Conservation (phyloP, 2,888 invertebrate genomes). For the Cyrtodaria siliqua region DNA sequence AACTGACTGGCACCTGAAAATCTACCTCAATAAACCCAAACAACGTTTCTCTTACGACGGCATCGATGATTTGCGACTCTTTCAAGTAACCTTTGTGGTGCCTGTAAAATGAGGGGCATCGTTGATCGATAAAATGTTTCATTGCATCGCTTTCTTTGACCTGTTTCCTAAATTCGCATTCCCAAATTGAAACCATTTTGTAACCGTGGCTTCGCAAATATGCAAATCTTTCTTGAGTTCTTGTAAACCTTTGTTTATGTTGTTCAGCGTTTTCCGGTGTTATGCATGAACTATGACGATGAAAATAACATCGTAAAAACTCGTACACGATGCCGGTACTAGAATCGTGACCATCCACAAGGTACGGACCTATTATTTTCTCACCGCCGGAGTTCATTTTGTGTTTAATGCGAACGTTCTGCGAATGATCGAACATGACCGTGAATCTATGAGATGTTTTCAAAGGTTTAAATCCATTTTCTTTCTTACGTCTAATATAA, state of each 20-base stretch:
- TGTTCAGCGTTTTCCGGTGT: neutral
- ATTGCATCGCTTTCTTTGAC: slow-evolving; percentile 1
- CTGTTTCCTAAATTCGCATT: slow-evolving; percentile 24
- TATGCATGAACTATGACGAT: slow-evolving; percentile 8
- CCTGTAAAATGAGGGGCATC: slow-evolving; percentile 7
- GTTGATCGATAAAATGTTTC: neutral
- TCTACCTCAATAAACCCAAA: slow-evolving; percentile 50
- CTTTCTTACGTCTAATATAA: slow-evolving; percentile 23
- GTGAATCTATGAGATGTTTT: neutral
- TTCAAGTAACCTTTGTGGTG: neutral
- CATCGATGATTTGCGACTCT: slow-evolving; percentile 19
- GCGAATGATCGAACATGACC: slow-evolving; percentile 13
- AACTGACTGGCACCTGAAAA: slow-evolving; percentile 31
- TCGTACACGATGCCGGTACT: slow-evolving; percentile 1
- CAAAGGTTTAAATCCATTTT: slow-evolving; percentile 31
- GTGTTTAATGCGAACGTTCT: slow-evolving; percentile 6
- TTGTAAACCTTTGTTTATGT: neutral
- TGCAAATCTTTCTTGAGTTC: slow-evolving; percentile 5
- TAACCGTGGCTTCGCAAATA: slow-evolving; percentile 9
- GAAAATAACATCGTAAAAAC: slow-evolving; percentile 22
- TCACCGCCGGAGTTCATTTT: slow-evolving; percentile 33
- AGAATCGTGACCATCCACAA: slow-evolving; percentile 33
- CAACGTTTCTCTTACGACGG: slow-evolving; percentile 18
- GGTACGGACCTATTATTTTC: slow-evolving; percentile 31
- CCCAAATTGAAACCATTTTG: slow-evolving; percentile 16